Evolutionary conservation across 2,888 invertebrate species (phyloP).

Genomic region (Eupithecia dodoneata): DNA sequence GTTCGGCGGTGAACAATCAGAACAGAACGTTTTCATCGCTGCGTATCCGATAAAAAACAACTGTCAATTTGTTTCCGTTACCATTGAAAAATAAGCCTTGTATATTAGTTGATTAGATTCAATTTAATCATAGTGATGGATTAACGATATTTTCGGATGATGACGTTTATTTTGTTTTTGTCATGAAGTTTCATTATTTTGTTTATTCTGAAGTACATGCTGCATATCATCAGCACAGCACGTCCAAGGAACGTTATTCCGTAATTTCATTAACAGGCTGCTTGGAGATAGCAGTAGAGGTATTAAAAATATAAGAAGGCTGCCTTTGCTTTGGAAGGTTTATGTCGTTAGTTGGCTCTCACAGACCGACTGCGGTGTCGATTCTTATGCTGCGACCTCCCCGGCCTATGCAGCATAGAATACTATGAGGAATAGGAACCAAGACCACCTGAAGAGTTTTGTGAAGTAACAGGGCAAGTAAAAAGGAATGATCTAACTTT

Average conservation of each 20-base stretch:
- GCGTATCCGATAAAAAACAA: conserved; percentile 45
- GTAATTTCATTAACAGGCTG: neutral
- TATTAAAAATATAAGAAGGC: neutral
- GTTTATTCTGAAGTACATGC: neutral
- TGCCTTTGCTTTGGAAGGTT: neutral
- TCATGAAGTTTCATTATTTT: neutral
- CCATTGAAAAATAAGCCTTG: neutral
- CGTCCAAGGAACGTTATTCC: neutral
- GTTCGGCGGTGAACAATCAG: conserved; percentile 58
- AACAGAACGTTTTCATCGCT: conserved; percentile 64
- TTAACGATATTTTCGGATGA: neutral
- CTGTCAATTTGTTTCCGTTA: neutral
- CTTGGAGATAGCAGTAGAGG: neutral
- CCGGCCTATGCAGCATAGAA: neutral
- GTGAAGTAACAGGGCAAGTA: neutral
- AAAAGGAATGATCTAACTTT: neutral
- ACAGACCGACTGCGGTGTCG: neutral
- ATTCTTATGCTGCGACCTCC: neutral
- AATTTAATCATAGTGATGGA: neutral
- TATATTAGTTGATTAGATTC: neutral
- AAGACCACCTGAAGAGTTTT: neutral
- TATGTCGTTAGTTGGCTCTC: neutral
- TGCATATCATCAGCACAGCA: neutral
- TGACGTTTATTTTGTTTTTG: neutral
- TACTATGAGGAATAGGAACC: neutral